Conservation (phyloP, 2,888 invertebrate genomes). For the Venustoraphidia nigricollis region DNA sequence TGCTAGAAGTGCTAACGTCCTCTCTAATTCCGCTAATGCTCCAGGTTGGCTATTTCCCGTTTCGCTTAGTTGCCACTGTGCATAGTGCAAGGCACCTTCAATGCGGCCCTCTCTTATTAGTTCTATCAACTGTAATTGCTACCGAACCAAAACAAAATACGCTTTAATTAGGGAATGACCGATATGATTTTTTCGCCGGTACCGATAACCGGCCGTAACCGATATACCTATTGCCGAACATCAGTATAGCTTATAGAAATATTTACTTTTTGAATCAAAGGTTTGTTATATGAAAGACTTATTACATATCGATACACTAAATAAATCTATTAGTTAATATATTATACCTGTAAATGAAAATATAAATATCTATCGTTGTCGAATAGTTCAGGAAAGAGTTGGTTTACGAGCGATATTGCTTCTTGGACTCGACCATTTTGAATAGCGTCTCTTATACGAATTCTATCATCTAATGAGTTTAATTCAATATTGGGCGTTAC, state of each 20-base stretch:
- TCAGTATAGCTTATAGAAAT: too few relatives aligned
- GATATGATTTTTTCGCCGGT: too few relatives aligned
- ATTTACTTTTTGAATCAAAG: too few relatives aligned
- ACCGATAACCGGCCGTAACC: too few relatives aligned
- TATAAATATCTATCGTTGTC: slow-evolving; percentile 91
- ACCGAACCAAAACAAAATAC: slow-evolving; percentile 16
- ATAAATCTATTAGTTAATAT: slow-evolving; percentile 12
- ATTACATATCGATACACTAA: background rate
- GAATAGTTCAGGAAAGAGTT: slow-evolving; percentile 83
- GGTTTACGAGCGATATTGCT: slow-evolving; percentile 86
- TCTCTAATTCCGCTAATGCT: slow-evolving; percentile 67
- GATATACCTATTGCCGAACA: too few relatives aligned
- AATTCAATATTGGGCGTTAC: slow-evolving; percentile 61
- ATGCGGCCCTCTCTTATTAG: slow-evolving; percentile 70
- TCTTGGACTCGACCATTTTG: slow-evolving; percentile 85
- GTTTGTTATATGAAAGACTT: too few relatives aligned
- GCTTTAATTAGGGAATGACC: background rate
- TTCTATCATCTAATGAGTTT: slow-evolving; percentile 79
- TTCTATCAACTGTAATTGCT: slow-evolving; percentile 84
- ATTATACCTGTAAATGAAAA: slow-evolving; percentile 75
- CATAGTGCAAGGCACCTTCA: slow-evolving; percentile 79
- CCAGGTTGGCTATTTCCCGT: slow-evolving; percentile 69
- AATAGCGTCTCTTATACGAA: slow-evolving; percentile 84
- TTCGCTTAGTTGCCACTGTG: slow-evolving; percentile 79
- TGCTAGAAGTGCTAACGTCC: slow-evolving; percentile 86